phyloP scores from a whole-genome alignment of 2,888 invertebrate species.

The Aspidiotus rigidus region DNA sequence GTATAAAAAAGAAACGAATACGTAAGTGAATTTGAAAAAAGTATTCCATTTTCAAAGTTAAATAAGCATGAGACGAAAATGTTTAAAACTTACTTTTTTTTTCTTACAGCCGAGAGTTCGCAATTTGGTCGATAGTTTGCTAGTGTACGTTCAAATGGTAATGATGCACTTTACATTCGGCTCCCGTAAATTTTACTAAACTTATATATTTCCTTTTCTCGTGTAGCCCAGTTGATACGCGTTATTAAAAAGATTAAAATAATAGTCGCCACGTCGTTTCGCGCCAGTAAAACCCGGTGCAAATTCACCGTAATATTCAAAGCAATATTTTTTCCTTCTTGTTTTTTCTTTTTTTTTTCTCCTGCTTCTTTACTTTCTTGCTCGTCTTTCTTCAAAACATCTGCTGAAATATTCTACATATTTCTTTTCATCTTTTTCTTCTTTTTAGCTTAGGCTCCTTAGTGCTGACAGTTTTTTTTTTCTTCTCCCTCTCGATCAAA shows the following conservation, averaged over 20 bases:
- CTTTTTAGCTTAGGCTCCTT: no score
- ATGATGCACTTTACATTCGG: conserved; percentile 33
- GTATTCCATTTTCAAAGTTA: conserved; percentile 26
- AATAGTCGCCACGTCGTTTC: conserved; percentile 14
- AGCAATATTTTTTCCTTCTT: neutral
- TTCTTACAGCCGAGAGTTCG: conserved; percentile 16
- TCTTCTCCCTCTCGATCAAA: neutral
- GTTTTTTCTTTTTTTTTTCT: neutral
- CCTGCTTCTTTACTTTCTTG: no score
- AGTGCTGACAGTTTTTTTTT: neutral
- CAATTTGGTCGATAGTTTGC: conserved; percentile 32
- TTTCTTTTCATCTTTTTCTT: no score
- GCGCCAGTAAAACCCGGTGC: conserved; percentile 2
- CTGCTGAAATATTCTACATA: neutral
- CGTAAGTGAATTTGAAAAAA: conserved; percentile 31
- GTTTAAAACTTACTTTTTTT: conserved; percentile 8
- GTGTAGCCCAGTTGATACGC: conserved; percentile 1
- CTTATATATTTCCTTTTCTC: conserved; percentile 3
- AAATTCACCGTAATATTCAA: conserved; percentile 2
- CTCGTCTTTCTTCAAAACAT: neutral
- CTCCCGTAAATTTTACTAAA: conserved; percentile 25
- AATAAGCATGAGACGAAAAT: conserved; percentile 22
- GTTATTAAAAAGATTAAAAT: conserved; percentile 29
- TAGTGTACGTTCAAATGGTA: conserved; percentile 26
- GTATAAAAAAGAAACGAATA: neutral